These are phyloP conservation scores for Bombyx mori DNA, from an alignment of 1,140 invertebrate genomes.

Conservation along the genomic window DNA sequence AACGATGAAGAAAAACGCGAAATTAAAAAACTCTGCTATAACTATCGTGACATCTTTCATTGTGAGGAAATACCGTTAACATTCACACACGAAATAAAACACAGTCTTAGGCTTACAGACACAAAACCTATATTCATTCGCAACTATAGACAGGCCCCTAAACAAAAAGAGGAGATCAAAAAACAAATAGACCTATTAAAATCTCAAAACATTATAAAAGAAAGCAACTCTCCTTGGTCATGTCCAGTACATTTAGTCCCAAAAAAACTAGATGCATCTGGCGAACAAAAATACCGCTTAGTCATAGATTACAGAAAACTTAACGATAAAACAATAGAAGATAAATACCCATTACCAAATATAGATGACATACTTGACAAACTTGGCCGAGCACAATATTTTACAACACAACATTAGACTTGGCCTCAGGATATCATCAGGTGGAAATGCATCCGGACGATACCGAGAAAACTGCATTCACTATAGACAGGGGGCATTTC, in stretches of 20 bases:
- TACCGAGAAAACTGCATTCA: constrained; percentile 1
- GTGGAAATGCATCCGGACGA: not conserved
- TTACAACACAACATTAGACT: not conserved
- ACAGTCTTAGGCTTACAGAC: constrained; percentile 21
- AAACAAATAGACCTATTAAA: constrained; percentile 6
- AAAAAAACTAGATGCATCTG: constrained; percentile 1
- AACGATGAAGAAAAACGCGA: constrained; percentile 23
- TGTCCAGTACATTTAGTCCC: constrained; percentile 3
- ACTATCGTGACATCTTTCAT: constrained; percentile 27
- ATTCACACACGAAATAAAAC: constrained; percentile 31
- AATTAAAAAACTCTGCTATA: constrained; percentile 21
- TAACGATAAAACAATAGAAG: constrained; percentile 1
- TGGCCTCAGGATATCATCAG: not conserved
- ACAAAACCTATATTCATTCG: constrained; percentile 22
- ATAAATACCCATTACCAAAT: constrained; percentile 3
- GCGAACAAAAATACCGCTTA: not conserved
- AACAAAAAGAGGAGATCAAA: constrained; percentile 3
- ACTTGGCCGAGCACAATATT: constrained; percentile 1
- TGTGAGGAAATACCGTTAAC: constrained; percentile 22
- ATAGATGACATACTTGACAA: constrained; percentile 1
- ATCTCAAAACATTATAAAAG: not conserved
- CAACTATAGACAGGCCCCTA: constrained; percentile 19
- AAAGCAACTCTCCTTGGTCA: constrained; percentile 4
- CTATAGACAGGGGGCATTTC: not conserved
- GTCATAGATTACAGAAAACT: constrained; percentile 2